These are phyloP conservation scores for Parazoanthus swiftii DNA, from an alignment of 92 coral and sea anemone genomes.

Conservation along the genomic window DNA sequence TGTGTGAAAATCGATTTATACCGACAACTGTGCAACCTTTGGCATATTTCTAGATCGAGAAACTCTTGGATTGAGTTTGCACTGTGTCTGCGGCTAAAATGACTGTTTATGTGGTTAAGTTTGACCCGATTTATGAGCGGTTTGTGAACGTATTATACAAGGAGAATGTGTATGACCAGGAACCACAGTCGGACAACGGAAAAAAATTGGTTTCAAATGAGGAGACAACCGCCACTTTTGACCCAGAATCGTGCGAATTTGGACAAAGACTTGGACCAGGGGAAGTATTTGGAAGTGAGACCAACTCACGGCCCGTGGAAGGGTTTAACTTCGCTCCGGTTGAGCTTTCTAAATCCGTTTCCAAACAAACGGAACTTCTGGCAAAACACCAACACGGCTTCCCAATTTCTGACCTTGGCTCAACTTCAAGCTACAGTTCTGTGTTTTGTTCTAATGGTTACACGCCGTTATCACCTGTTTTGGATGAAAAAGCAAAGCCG, in stretches of 20 bases:
- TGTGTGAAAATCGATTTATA: not conserved
- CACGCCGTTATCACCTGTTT: not conserved
- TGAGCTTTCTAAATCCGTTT: constrained; percentile 18
- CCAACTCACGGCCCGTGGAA: not conserved
- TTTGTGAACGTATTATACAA: constrained; percentile 30
- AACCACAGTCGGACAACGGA: not conserved
- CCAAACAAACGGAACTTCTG: not conserved
- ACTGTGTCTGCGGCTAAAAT: constrained; percentile 3
- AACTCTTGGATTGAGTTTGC: not conserved
- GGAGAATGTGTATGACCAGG: not conserved
- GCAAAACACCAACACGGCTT: not conserved
- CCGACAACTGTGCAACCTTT: not conserved
- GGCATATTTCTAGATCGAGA: not conserved
- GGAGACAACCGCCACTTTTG: not conserved
- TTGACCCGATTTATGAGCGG: constrained; percentile 24
- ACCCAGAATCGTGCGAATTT: not conserved
- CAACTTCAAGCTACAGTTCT: not conserved
- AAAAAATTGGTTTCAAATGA: constrained; percentile 7
- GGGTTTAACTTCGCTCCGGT: not conserved
- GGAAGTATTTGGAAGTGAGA: not conserved
- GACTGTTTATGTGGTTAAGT: constrained; percentile 22
- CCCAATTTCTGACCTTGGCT: constrained; percentile 1
- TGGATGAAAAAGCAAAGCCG: not conserved
- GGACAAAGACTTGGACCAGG: not conserved
- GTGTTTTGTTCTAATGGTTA: not conserved